Percentiles rank a stretch among this genome's conserved stretches.
These are phyloP conservation scores for Hoplodrina ambigua DNA, from an alignment of 2,888 invertebrate species.

Conservation along the genomic window DNA sequence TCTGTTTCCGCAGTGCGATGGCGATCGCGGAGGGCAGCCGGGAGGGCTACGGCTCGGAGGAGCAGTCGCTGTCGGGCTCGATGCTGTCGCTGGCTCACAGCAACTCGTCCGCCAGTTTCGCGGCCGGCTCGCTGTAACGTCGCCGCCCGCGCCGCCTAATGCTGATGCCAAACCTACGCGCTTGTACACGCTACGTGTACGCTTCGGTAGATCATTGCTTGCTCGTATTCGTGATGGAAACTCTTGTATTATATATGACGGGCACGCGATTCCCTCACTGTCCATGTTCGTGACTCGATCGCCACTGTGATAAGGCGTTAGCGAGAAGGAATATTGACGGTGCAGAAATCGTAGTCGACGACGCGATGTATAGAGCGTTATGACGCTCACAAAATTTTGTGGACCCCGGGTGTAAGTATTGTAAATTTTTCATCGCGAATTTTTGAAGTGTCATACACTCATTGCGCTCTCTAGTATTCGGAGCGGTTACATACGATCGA, in stretches of 20 bases:
- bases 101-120: conserved; percentile 98
- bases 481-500: conserved; percentile 63
- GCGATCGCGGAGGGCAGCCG: conserved; percentile 97
- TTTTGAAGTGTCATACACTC: conserved; percentile 54
- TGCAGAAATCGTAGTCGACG: conserved; percentile 18
- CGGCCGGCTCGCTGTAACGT: conserved; percentile 93
- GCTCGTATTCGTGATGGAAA: conserved; percentile 50
- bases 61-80: conserved; percentile 97
- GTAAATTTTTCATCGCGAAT: conserved; percentile 58
- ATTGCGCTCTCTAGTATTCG: conserved; percentile 60
- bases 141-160: conserved; percentile 44
- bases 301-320: conserved; percentile 57
- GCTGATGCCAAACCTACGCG: conserved; percentile 62
- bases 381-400: conserved; percentile 46
- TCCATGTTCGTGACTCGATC: conserved; percentile 12
- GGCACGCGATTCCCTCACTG: conserved; percentile 25
- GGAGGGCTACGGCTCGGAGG: conserved; percentile 97
- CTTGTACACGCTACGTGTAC: conserved; percentile 48
- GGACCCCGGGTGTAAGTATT: conserved; percentile 60
- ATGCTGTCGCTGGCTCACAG: conserved; percentile 98
- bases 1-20: conserved; percentile 92
- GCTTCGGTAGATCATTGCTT: conserved; percentile 59
- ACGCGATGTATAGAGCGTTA: conserved; percentile 28
- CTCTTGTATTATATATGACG: conserved; percentile 22
- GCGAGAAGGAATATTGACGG: conserved; percentile 21